phyloP scores from a whole-genome alignment of 2,797 vertebrate species.

The Forpus xanthops region DNA sequence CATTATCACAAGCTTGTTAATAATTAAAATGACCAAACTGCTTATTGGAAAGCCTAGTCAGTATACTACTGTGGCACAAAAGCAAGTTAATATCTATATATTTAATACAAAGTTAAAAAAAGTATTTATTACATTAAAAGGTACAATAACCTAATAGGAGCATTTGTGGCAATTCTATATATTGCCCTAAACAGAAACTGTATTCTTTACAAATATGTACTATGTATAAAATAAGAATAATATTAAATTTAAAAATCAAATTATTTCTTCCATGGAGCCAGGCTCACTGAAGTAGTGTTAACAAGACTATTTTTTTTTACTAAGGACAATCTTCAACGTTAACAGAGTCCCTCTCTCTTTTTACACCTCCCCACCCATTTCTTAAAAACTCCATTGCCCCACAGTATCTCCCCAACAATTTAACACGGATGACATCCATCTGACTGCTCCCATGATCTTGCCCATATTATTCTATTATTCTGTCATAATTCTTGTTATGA shows the following conservation, averaged over 20 bases:
- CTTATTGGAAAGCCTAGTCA: background rate
- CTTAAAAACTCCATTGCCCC: background rate
- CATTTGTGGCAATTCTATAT: background rate
- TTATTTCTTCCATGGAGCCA: background rate
- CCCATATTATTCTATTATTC: background rate
- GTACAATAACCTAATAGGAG: background rate
- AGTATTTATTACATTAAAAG: background rate
- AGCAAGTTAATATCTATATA: background rate
- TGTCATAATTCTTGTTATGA: conserved; percentile 12
- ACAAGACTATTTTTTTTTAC: background rate
- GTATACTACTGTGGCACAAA: background rate
- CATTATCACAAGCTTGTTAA: background rate
- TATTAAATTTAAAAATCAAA: background rate
- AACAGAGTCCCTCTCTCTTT: background rate
- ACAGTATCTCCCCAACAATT: background rate
- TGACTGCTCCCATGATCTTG: background rate
- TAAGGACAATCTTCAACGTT: background rate
- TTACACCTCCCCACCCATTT: fast-evolving
- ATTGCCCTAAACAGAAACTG: background rate
- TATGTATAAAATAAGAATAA: background rate
- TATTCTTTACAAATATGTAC: background rate
- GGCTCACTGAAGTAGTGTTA: background rate
- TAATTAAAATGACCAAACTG: background rate
- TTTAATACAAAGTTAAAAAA: background rate
- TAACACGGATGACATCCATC: background rate